Evolutionary conservation across 1,140 invertebrate species (phyloP).

Genomic region (Pachyrhynchus sulphureomaculatus): DNA sequence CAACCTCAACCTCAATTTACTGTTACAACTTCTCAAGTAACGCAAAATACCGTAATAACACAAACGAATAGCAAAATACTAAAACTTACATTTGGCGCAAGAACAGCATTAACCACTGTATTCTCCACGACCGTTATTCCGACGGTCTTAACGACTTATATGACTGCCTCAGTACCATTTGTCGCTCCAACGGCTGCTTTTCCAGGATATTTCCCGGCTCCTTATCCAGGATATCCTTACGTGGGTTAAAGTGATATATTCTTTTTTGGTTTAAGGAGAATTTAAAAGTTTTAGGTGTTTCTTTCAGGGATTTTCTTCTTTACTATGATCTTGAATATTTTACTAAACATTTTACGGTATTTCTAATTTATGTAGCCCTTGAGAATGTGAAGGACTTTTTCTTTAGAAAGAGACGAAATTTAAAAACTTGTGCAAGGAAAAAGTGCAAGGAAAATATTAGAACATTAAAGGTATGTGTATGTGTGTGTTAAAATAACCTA

Average conservation of each 20-base stretch:
- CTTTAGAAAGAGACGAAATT: no score
- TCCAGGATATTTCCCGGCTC: conserved; percentile 74
- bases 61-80: conserved; percentile 79
- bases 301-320: background rate
- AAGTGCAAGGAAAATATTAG: no score
- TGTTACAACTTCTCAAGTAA: conserved; percentile 77
- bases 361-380: no score
- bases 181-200: conserved; percentile 68
- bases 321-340: no score
- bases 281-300: background rate
- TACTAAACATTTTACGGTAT: no score
- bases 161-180: conserved; percentile 74
- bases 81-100: conserved; percentile 84
- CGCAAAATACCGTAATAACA: conserved; percentile 77
- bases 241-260: conserved; percentile 61
- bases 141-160: conserved; percentile 77
- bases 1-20: conserved; percentile 67
- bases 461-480: no score
- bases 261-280: background rate
- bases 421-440: no score
- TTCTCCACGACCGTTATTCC: conserved; percentile 83
- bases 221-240: conserved; percentile 70
- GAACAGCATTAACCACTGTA: conserved; percentile 83
- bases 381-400: no score
- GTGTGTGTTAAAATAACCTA: no score